These are phyloP conservation scores for Platycheirus albimanus DNA, from an alignment of 2,888 invertebrate genomes.

Conservation along the genomic window DNA sequence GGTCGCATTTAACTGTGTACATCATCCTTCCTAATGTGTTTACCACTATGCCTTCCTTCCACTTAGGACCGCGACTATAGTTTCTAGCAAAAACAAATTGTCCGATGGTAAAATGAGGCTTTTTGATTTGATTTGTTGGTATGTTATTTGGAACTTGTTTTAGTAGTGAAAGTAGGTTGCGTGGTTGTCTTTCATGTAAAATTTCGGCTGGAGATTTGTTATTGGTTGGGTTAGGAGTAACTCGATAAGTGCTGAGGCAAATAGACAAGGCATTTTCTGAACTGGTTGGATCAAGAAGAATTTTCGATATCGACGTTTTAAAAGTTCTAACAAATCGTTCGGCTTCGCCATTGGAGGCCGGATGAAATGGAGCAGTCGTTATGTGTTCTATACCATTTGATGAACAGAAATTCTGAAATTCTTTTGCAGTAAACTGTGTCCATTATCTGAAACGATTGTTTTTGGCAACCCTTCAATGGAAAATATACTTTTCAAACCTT, in stretches of 20 bases:
- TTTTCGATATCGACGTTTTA: background rate
- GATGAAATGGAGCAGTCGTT: background rate
- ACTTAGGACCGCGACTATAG: background rate
- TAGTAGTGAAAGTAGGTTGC: background rate
- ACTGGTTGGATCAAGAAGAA: background rate
- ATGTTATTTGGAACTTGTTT: background rate
- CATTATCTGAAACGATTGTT: background rate
- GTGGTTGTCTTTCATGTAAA: background rate
- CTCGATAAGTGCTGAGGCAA: background rate
- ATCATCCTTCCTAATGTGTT: too few relatives aligned
- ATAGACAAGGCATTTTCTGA: background rate
- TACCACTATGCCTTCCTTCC: too few relatives aligned
- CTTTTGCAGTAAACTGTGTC: background rate
- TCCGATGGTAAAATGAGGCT: background rate
- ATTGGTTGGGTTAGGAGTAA: background rate
- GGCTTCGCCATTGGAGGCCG: background rate
- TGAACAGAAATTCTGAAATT: background rate
- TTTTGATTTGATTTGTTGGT: background rate
- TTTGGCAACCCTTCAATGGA: too few relatives aligned
- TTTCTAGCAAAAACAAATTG: background rate
- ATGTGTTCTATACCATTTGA: background rate
- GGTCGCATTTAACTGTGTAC: too few relatives aligned
- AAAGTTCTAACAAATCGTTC: background rate
- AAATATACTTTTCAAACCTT: too few relatives aligned
- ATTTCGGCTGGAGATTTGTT: background rate